These are phyloP conservation scores for Ophthalmotilapia sp. DNA, from an alignment of 2,113 vertebrate species.

Conservation along the genomic window DNA sequence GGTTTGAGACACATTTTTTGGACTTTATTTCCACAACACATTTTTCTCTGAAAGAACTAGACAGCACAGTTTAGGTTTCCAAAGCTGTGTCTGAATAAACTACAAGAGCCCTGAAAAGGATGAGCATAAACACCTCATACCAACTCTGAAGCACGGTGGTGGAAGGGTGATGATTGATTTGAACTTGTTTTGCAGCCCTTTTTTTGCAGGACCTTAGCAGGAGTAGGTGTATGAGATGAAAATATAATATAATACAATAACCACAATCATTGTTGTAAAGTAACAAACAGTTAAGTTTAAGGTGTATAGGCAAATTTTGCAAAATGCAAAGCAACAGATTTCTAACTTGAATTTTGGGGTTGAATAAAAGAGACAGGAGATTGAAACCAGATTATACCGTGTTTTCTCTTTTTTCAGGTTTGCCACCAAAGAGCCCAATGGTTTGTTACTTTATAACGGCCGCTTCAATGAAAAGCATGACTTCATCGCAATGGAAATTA, in stretches of 20 bases:
- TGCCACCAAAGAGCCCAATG: constrained; percentile 82
- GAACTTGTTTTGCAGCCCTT: neutral
- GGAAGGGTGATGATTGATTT: neutral
- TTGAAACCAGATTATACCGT: neutral
- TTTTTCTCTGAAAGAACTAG: neutral
- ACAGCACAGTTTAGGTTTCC: neutral
- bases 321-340: neutral
- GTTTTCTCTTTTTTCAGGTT: constrained; percentile 69
- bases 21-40: neutral
- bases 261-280: neutral
- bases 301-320: neutral
- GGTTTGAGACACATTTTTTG: neutral
- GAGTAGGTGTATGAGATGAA: neutral
- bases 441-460: constrained; percentile 89
- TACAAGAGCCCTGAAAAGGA: neutral
- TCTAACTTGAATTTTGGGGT: neutral
- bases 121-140: neutral
- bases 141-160: neutral
- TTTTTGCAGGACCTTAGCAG: neutral
- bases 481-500: constrained; percentile 90
- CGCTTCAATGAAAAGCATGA: constrained; percentile 95
- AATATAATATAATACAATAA: neutral
- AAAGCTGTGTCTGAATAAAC: neutral
- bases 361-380: neutral
- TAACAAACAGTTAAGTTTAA: neutral